Conservation (phyloP, 2,797 vertebrate species). For the Phoeniculus purpureus region DNA sequence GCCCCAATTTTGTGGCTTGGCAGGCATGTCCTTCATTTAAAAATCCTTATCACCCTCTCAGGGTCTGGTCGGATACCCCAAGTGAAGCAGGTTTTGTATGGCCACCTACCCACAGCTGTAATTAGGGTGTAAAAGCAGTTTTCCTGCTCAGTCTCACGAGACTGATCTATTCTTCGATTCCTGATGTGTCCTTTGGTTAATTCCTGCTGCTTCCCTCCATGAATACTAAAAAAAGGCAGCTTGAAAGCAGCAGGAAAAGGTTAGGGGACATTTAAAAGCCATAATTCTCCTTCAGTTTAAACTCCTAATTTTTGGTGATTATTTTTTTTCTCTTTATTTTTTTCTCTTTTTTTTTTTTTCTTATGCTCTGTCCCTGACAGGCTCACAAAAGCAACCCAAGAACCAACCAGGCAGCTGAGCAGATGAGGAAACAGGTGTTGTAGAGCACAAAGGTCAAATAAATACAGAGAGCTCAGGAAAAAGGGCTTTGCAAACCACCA, state of each 20-base stretch:
- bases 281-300: background rate
- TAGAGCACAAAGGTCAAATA: background rate
- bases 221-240: background rate
- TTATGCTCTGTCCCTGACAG: background rate
- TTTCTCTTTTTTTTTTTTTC: too few species aligned
- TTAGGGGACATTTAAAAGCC: background rate
- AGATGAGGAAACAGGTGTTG: background rate
- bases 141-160: background rate
- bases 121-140: background rate
- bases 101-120: background rate
- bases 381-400: background rate
- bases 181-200: background rate
- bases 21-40: rapidly evolving
- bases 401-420: background rate
- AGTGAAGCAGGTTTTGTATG: background rate
- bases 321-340: background rate
- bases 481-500: background rate
- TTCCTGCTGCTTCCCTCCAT: background rate
- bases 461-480: background rate
- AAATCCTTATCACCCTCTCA: background rate
- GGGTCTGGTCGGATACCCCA: background rate
- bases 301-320: background rate
- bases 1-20: background rate
- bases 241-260: background rate
- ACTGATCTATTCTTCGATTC: background rate